Base-by-base conservation (phyloP, 1,140 invertebrate genomes). In the Trialeurodes vaporariorum region DNA sequence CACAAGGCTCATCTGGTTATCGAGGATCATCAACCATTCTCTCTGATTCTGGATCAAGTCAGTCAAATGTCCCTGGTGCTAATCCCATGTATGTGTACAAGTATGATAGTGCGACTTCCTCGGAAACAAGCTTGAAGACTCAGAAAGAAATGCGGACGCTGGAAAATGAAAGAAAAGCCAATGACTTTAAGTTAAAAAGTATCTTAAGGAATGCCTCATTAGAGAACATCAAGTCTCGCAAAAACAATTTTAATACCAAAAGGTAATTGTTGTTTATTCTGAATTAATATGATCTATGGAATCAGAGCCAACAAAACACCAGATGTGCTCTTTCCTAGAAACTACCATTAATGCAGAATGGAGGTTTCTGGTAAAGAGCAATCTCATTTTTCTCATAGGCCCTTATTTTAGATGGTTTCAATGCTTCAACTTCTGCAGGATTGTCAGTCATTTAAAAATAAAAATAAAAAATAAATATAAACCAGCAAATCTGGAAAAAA, bases 11-110 rank as follows among this genome's bases (percentile, higher is more conserved):
- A 59, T 92, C 89, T 0, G 91, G 90, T 22, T 93, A 91, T 73
- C 79, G 91, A 71, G 91, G 90, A 59, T 93, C 90, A 0, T 93
- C 90, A 0, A 92, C 89, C 2, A 86, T 92, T 75, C 78, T 92
- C 2, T 86, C 86, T 1, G 89, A 91, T 73, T 90, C 89, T 21
- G 86, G 84, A 13, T 81, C 78, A 71, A 89, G 85, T 76, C 84
- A 82, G 74, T 82, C 79, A 74, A 80, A 82, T 27, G 82, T 79
- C 66, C 82, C 78, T 26, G 75, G 77, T 26, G 79, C 79, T 23
- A 89, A 89, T 79, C 87, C 87, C 5, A 77, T 91, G 49, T 91
- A 91, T 79, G 85, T 91, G 0, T 91, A 92, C 77, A 86, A 88
- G 58, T 91, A 92, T 75, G 89, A 91, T 71, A 90, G 70, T 65